Base-by-base conservation (phyloP, 2,797 vertebrate species). In the Selene dorsalis region DNA sequence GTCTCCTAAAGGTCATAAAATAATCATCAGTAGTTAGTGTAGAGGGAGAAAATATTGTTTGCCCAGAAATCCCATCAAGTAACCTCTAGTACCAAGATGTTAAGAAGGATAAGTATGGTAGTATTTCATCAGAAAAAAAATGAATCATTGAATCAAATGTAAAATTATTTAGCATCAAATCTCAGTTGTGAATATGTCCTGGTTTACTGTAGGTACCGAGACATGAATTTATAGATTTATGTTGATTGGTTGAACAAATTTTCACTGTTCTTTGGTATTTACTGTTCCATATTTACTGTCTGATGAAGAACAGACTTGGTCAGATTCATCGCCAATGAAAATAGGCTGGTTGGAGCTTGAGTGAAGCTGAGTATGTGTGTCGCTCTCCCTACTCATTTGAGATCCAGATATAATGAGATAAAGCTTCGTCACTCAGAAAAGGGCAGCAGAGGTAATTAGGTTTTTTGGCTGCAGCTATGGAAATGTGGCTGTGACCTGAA, bases 381-480 rank as follows among this genome's bases (percentile, higher is more conserved):
- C 63, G 18, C 20, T 63, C 10, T 61, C 32, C 20, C 24, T 35
- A 7, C 3, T 59, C 43, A 35, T 28, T 0, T 55, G 52, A 48
- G 32, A 50, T 0, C 39, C 10, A 52, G 9, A 6, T 50, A 68
- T 81, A 79, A 72, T 69, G 35, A 69, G 59, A 73, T 76, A 30
- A 77, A 61, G 45, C 38, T 56, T 47, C 18, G 38, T 48, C 71
- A 68, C 41, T 53, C 10, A 69, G 50, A 18, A 41, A 63, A 39
- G 41, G 13, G 4, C 52, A 38, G 10, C 50, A 43, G 17, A 38
- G 22, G 13, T 10, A 62, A 67, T 10, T 24, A 12, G 26, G 12
- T 24, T 52, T 69, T 76, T 65, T 76, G 84, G 74, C 80, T 56
- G 65, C 20, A 47, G 71, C 16, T 13, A n/a, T 70, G 68, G 59